Conservation (phyloP, 2,888 invertebrate genomes). For the Apamea anceps region DNA sequence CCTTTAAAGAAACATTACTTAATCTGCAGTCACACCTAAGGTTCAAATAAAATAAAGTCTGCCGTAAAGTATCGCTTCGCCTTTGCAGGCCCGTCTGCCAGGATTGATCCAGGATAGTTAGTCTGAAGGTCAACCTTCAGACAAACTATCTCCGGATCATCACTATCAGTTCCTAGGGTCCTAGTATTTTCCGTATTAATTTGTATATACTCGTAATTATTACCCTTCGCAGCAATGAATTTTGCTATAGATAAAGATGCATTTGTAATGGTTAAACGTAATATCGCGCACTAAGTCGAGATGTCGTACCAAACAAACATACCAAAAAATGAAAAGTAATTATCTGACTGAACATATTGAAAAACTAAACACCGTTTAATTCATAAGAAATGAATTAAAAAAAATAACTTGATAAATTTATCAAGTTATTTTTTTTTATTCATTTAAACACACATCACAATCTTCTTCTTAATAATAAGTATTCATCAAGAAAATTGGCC, state of each 20-base stretch:
- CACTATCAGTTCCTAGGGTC: too few species aligned
- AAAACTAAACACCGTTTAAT: not conserved
- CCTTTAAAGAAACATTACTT: not conserved
- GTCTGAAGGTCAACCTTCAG: too few species aligned
- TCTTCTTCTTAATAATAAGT: not conserved
- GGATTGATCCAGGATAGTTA: not conserved
- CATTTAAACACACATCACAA: not conserved
- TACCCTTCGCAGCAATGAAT: not conserved
- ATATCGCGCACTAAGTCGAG: not conserved
- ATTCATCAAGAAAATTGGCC: not conserved
- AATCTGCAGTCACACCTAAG: not conserved
- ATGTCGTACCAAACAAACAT: not conserved
- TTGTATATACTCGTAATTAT: not conserved
- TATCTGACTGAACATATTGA: not conserved
- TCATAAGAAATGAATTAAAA: not conserved
- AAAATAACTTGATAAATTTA: not conserved
- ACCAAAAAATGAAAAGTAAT: not conserved
- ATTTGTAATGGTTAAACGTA: not conserved
- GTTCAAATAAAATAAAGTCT: not conserved
- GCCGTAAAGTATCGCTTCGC: too few species aligned
- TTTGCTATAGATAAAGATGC: not conserved
- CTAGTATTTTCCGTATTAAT: not conserved
- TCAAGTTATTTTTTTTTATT: too few species aligned
- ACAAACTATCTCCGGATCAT: not conserved
- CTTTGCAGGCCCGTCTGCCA: too few species aligned